Evolutionary conservation across 2,888 invertebrate genomes (phyloP), one percentile per base, ranked within the genome.

Genomic region (Poecilus cupreus): DNA sequence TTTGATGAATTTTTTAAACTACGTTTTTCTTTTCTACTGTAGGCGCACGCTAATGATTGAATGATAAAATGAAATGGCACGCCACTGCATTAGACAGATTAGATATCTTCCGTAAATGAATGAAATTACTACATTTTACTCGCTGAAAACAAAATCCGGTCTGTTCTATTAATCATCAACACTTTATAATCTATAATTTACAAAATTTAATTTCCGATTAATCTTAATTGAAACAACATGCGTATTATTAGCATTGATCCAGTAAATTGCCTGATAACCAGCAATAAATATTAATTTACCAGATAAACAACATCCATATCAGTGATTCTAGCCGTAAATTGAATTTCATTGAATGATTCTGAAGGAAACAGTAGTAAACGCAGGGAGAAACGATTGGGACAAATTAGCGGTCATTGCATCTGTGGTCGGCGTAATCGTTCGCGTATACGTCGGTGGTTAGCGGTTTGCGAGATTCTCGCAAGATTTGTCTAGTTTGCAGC

Each of bases 401-500:
- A 68, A 37, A 68, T 68, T 37, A 68, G 64, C 64, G 64, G 64
- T 68, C 64, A 68, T 68, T 68, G 64, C 64, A 68, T 68, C 37
- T 68, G 64, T 68, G 64, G 64, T 68, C 64, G 60, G 5, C 32
- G 60, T 16, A 24, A 60, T 32, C 26, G 26, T 26, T 26, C 26
- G 32, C 64, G 64, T 64, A 64, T 13, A 13, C 32, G 57, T 10
- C 13, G 43, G 18, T 51, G 51, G 51, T 51, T 68, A 68, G 64
- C 64, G 64, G 64, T 68, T 32, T 32, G 26, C 37, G 64, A 68
- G 64, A 68, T 60, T 60, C 60, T 26, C 60, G 32, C 20, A 60
- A 60, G 60, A 60, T 68, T 68, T 68, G 64, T 68, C 64, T 68
- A 68, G 37, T 68, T 68, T 68, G 64, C 64, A 68, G 18, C 64